Evolutionary conservation across 2,797 vertebrate genomes (phyloP), one percentile per base, ranked within the genome.

Genomic region (Protonibea diacanthus): DNA sequence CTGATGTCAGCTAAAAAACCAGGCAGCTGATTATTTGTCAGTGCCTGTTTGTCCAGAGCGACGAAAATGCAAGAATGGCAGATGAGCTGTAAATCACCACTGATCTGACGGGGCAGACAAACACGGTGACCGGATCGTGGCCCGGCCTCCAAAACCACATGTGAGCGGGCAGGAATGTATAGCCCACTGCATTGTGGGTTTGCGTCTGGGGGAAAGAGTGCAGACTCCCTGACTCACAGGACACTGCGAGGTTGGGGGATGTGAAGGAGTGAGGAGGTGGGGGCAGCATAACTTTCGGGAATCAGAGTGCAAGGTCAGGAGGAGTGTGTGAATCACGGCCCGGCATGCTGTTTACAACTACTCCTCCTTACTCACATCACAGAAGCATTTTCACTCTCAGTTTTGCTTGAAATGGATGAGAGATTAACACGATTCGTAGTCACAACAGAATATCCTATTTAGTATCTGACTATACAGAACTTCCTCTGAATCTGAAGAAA

Each of bases 121-220:
- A 79, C 84, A 83, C 47, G 4, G 70, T 87, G 90, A 91, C 88
- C 79, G 42, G 83, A 91, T 76, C 74, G 25, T 51, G 76, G 89
- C 89, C 87, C 29, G 13, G 78, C 80, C 74, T 82, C 74, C 74
- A 33, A 88, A 92, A 89, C 91, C 89, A 81, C 90, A 91, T 90
- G 85, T 90, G 89, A 91, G 89, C 76, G 44, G 74, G 77, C 84
- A 91, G 88, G 92, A 94, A 94, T 92, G 92, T 90, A 63, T 81
- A 51, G 75, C 78, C 77, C 83, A 72, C 81, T 90, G 83, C 86
- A 80, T 51, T 89, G 89, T 88, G 89, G 89, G 82, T 88, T 88
- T 75, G 84, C 61, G 80, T 86, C 77, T 77, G 78, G 67, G 71
- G 72, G 81, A 69, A 78, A 20, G 53, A 83, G 82, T 2, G 76